Conservation (phyloP, 35 echinoderm and acorn worm species). For the Eucidaris tribuloides region DNA sequence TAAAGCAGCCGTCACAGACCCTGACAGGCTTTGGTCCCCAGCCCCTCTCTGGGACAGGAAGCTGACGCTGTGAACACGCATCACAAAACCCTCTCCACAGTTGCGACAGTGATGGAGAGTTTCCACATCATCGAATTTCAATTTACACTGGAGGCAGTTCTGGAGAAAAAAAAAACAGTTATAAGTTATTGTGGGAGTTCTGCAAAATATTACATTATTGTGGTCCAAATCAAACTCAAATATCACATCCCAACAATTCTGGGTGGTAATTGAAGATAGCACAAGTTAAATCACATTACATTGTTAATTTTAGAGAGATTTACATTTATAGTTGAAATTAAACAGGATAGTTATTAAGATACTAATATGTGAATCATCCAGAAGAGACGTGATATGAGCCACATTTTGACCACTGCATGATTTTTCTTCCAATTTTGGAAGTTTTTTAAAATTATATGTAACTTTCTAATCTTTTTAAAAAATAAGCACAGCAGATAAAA, state of each 20-base stretch:
- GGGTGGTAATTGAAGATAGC: neutral
- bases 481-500: too few species aligned
- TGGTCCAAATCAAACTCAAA: neutral
- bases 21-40: slow-evolving; percentile 90
- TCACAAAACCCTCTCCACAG: slow-evolving; percentile 95
- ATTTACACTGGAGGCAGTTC: slow-evolving; percentile 53
- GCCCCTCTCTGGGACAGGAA: slow-evolving; percentile 92
- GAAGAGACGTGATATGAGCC: too few species aligned
- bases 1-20: slow-evolving; percentile 81
- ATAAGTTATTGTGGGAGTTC: neutral
- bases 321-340: too few species aligned
- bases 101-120: slow-evolving; percentile 84
- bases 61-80: slow-evolving; percentile 59
- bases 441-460: too few species aligned
- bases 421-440: too few species aligned
- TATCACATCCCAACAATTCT: neutral
- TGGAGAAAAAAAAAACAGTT: slow-evolving; percentile 35
- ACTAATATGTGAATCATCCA: too few species aligned
- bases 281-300: too few species aligned
- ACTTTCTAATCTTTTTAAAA: too few species aligned
- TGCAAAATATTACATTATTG: neutral
- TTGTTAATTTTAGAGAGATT: too few species aligned
- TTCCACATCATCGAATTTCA: slow-evolving; percentile 60
- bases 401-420: too few species aligned
- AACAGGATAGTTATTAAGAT: too few species aligned